Evolutionary conservation across 1,140 invertebrate genomes (phyloP).

Genomic region (Drosophila sechellia): DNA sequence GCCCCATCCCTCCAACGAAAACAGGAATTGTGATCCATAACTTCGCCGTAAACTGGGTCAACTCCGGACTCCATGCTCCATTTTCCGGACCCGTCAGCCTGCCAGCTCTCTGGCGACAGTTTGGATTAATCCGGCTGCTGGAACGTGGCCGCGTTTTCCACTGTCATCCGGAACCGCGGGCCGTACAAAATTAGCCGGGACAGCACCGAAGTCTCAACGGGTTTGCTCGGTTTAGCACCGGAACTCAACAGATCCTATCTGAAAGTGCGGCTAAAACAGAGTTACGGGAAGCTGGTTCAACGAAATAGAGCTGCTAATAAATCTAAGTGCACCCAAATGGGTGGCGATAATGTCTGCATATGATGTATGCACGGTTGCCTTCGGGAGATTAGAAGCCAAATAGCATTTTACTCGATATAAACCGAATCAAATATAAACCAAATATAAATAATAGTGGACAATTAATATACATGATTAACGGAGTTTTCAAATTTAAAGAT

Average conservation of each 20-base stretch:
- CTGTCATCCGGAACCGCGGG: constrained; percentile 6
- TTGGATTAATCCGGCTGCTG: constrained; percentile 37
- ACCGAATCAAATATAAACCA: too few species aligned
- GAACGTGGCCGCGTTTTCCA: constrained; percentile 5
- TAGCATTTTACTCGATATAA: too few species aligned
- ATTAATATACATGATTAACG: too few species aligned
- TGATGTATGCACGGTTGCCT: not conserved
- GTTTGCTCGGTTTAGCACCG: not conserved
- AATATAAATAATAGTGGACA: too few species aligned
- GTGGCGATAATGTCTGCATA: not conserved
- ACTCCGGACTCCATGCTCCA: not conserved
- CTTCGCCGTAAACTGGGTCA: constrained; percentile 39
- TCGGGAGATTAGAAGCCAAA: too few species aligned
- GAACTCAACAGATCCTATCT: not conserved
- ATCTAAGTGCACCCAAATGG: not conserved
- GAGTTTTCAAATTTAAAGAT: too few species aligned
- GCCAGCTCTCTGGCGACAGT: constrained; percentile 30
- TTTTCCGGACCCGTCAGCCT: constrained; percentile 6
- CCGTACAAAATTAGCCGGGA: constrained; percentile 1
- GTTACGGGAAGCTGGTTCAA: not conserved
- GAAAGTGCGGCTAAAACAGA: not conserved
- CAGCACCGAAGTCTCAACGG: not conserved
- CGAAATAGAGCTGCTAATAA: not conserved
- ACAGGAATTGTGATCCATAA: constrained; percentile 32
- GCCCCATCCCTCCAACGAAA: not conserved